Evolutionary conservation across 2,888 invertebrate genomes (phyloP), one percentile per base, ranked within the genome.

Genomic region (Caenorhabditis doughertyi): DNA sequence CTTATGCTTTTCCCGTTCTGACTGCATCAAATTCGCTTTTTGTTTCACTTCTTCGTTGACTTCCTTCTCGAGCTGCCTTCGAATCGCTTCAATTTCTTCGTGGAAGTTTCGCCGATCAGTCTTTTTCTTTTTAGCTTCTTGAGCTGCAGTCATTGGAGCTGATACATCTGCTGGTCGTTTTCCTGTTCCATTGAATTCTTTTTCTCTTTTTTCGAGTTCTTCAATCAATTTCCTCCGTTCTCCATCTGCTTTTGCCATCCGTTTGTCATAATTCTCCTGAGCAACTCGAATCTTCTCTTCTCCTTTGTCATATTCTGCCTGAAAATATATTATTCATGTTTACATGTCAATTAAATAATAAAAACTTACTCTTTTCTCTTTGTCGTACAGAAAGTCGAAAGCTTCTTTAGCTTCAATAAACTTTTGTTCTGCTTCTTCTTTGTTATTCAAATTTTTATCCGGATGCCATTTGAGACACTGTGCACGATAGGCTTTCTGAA

Each of bases 401-500:
- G 88, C 88, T 35, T 87, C 86, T 42, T 87, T 85, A 4, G 86
- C 88, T 16, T 82, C 83, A 44, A 86, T 85, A 71, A 88, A 88
- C 53, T 79, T 60, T 18, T 27, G 51, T 39, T 81, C 51, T 0
- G 86, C 85, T 79, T 86, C 85, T 60, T 87, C 88, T 32, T 85
- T 77, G 49, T 87, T 88, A 47, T 84, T 70, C 53, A 81, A 68
- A 65, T 88, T 88, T 64, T 88, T 88, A 60, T 88, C 88, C 11
- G 88, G 88, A 86, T 88, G 88, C 87, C 87, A 88, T 53, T 86
- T 87, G 35, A 88, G 82, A 70, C 88, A 88, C 35, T 85, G 87
- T 39, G 74, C 49, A 39, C 85, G 79, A 56, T 88, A 87, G 13
- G 88, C 88, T 53, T 88, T 87, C 42, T 86, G 83, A 25, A 88